These are phyloP conservation scores for Phymastichus coffea DNA, from an alignment of 1,140 invertebrate genomes.

Conservation along the genomic window DNA sequence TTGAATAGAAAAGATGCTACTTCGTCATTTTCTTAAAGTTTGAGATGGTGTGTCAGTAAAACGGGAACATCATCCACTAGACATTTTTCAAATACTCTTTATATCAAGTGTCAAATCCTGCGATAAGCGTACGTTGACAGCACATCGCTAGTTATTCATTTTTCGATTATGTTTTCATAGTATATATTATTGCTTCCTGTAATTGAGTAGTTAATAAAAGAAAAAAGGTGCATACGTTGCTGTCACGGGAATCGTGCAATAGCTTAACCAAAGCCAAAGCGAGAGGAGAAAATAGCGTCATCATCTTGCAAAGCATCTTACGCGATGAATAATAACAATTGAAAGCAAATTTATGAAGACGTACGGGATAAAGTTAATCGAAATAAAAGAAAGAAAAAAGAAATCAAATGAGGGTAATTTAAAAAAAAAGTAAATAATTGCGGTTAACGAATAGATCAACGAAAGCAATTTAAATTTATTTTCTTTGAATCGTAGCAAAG, in stretches of 20 bases:
- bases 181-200: constrained; percentile 35
- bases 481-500: not conserved
- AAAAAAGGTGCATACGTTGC: not conserved
- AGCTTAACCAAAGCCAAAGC: too few relatives aligned
- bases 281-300: too few relatives aligned
- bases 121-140: not conserved
- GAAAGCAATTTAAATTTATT: not conserved
- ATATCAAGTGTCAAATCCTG: not conserved
- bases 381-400: constrained; percentile 8
- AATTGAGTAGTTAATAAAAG: constrained; percentile 18
- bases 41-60: not conserved
- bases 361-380: not conserved
- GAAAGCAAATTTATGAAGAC: not conserved
- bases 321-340: not conserved
- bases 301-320: too few relatives aligned
- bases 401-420: not conserved
- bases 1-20: not conserved
- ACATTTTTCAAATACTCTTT: constrained; percentile 14
- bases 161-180: constrained; percentile 40
- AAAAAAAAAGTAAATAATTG: too few relatives aligned
- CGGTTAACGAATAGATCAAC: too few relatives aligned
- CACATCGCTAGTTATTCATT: constrained; percentile 28
- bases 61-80: too few relatives aligned
- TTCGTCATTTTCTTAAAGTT: too few relatives aligned
- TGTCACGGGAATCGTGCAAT: constrained; percentile 22